These are phyloP conservation scores for Drosophila bocqueti DNA, from an alignment of 1,140 invertebrate species.

Conservation along the genomic window DNA sequence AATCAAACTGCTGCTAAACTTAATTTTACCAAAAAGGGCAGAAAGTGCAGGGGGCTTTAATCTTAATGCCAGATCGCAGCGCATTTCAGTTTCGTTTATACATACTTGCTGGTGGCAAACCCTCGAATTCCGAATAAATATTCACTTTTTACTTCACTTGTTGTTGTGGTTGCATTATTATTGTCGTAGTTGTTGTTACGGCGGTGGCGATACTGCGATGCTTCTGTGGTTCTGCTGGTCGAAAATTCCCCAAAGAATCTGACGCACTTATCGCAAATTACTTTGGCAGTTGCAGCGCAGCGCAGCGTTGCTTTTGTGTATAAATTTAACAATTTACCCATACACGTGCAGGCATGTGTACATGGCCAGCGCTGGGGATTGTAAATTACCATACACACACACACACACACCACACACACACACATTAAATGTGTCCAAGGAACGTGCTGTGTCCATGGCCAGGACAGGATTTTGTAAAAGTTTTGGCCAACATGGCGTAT, in stretches of 20 bases:
- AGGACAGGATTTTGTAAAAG: constrained; percentile 64
- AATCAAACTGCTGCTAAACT: constrained; percentile 35
- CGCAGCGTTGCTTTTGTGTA: constrained; percentile 76
- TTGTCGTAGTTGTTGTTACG: constrained; percentile 40
- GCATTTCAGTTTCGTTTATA: constrained; percentile 56
- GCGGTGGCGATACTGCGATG: constrained; percentile 13
- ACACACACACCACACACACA: constrained; percentile 27
- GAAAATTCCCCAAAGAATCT: constrained; percentile 82
- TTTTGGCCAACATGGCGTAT: constrained; percentile 73
- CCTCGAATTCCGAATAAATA: constrained; percentile 62
- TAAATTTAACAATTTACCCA: constrained; percentile 83
- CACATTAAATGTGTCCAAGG: constrained; percentile 55
- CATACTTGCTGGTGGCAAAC: constrained; percentile 20
- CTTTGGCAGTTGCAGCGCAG: constrained; percentile 75
- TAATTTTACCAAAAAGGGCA: constrained; percentile 18
- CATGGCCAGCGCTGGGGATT: constrained; percentile 66
- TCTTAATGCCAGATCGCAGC: constrained; percentile 49
- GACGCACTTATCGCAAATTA: constrained; percentile 84
- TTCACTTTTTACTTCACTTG: constrained; percentile 68
- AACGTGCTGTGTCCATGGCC: constrained; percentile 49
- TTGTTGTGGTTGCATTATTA: constrained; percentile 54
- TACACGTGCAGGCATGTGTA: constrained; percentile 69
- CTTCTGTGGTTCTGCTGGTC: constrained; percentile 65
- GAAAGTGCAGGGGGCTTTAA: constrained; percentile 21
- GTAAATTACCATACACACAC: constrained; percentile 71